Evolutionary conservation across 2,113 vertebrate species (phyloP).

Genomic region (Martes martes): DNA sequence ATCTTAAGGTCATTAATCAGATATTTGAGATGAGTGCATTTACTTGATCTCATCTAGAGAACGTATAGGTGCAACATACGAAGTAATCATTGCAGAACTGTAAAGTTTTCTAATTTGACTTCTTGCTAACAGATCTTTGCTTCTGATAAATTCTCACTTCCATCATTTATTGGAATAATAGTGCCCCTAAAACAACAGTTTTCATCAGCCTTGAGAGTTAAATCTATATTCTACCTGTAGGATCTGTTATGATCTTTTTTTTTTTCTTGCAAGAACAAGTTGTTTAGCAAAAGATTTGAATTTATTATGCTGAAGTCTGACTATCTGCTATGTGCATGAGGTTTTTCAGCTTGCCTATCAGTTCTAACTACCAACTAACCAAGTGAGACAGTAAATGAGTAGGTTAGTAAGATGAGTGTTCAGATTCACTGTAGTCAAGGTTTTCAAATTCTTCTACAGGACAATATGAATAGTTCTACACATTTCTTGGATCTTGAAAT

Average conservation of each 20-base stretch:
- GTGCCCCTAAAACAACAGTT: background rate
- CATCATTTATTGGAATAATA: background rate
- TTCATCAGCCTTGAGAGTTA: background rate
- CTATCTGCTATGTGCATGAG: background rate
- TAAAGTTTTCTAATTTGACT: background rate
- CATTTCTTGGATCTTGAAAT: background rate
- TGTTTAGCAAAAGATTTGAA: background rate
- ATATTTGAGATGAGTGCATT: conserved; percentile 12
- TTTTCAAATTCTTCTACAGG: background rate
- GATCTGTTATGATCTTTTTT: background rate
- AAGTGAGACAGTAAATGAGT: background rate
- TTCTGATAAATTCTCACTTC: background rate
- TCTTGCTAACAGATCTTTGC: background rate
- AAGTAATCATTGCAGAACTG: conserved; percentile 1
- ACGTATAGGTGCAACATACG: background rate
- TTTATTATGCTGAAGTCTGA: background rate
- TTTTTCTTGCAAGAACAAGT: background rate
- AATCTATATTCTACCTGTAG: background rate
- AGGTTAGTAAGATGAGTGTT: background rate
- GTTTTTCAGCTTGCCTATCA: background rate
- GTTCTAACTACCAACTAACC: background rate
- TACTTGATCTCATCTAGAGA: background rate
- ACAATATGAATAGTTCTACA: background rate
- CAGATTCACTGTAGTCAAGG: background rate
- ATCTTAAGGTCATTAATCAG: conserved; percentile 7